phyloP scores from a whole-genome alignment of 1,140 invertebrate genomes.

The Uloborus diversus region DNA sequence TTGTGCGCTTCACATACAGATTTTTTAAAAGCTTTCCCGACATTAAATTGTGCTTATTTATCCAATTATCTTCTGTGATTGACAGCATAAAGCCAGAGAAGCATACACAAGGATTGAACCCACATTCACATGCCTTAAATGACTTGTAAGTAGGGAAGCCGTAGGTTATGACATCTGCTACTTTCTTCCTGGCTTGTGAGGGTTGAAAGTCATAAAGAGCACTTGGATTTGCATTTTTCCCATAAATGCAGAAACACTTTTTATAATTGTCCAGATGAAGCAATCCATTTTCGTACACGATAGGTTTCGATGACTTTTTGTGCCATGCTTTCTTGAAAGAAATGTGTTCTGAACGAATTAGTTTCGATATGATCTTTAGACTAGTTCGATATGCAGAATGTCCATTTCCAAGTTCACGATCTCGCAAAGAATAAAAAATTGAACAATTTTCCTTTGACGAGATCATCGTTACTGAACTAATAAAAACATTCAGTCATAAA shows the following conservation, averaged over 20 bases:
- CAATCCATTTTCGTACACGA: neutral
- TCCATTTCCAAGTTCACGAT: neutral
- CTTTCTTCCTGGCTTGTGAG: neutral
- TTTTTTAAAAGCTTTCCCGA: neutral
- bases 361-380: slow-evolving; percentile 13
- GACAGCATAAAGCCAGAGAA: neutral
- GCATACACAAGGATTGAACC: neutral
- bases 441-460: too few species aligned
- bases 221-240: neutral
- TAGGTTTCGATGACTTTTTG: slow-evolving; percentile 6
- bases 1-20: neutral
- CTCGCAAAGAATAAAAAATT: neutral
- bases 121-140: neutral
- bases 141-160: neutral
- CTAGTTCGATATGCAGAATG: neutral
- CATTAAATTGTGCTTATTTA: neutral
- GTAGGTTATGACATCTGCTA: slow-evolving; percentile 5
- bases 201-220: neutral
- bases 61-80: slow-evolving; percentile 17
- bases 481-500: too few species aligned
- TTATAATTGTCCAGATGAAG: slow-evolving; percentile 16
- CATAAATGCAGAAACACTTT: neutral
- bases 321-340: neutral
- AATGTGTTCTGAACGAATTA: neutral
- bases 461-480: too few species aligned